Percentiles rank a stretch among this genome's conserved stretches.
These are phyloP conservation scores for Oligia latruncula DNA, from an alignment of 2,888 invertebrate species.

Conservation along the genomic window DNA sequence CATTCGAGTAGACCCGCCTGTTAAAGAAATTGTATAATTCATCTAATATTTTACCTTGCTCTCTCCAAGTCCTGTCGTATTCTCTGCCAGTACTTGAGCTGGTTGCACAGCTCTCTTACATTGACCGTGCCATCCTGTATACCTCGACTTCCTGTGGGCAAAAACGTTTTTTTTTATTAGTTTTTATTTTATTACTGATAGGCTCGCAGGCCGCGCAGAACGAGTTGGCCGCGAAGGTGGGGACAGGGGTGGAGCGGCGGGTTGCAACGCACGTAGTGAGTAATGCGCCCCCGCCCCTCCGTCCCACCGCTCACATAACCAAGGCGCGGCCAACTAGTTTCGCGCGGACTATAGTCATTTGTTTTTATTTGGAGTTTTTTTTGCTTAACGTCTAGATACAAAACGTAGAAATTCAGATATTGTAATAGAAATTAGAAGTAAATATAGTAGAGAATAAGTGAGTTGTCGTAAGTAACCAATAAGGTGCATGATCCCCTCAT, in stretches of 20 bases:
- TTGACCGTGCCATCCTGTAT: slow-evolving; percentile 92
- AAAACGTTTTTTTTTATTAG: not conserved
- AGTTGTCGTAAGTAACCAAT: not conserved
- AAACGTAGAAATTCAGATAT: not conserved
- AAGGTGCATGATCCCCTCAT: not conserved
- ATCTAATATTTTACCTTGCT: slow-evolving; percentile 89
- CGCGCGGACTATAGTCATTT: too few species aligned
- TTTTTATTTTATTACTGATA: too few species aligned
- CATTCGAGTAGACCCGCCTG: too few species aligned
- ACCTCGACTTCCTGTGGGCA: slow-evolving; percentile 84
- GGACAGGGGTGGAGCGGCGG: too few species aligned
- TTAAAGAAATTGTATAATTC: not conserved
- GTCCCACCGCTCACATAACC: too few species aligned
- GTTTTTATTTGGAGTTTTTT: too few species aligned
- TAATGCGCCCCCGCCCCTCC: too few species aligned
- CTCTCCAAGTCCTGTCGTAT: slow-evolving; percentile 98
- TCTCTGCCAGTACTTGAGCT: slow-evolving; percentile 98
- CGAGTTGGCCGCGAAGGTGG: too few species aligned
- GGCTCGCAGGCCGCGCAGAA: too few species aligned
- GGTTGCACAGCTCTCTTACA: slow-evolving; percentile 94
- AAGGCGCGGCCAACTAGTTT: too few species aligned
- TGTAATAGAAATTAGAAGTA: not conserved
- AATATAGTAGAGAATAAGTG: not conserved
- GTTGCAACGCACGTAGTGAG: too few species aligned
- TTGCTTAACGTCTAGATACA: not conserved